Evolutionary conservation across 2,888 invertebrate species (phyloP).

Genomic region (Mongoloraphidia duomilia): DNA sequence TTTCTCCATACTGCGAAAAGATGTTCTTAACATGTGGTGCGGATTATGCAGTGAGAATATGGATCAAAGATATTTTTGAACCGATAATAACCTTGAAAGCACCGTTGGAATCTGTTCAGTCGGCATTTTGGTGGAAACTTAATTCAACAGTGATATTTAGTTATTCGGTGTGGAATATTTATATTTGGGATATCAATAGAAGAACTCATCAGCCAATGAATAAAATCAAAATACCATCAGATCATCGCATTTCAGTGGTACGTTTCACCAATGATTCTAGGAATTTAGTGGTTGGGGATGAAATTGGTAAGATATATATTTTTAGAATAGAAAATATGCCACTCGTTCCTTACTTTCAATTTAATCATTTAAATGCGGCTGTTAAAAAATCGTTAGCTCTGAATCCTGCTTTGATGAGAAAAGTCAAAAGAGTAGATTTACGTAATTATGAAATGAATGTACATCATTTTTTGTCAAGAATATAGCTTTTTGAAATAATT

Average conservation of each 20-base stretch:
- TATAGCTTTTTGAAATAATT: no score
- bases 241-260: slow-evolving; percentile 35
- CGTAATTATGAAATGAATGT: no score
- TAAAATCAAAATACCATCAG: slow-evolving; percentile 34
- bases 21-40: slow-evolving; percentile 63
- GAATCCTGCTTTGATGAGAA: slow-evolving; percentile 42
- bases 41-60: slow-evolving; percentile 60
- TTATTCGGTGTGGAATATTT: slow-evolving; percentile 47
- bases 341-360: slow-evolving; percentile 53
- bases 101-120: slow-evolving; percentile 32
- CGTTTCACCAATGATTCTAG: slow-evolving; percentile 52
- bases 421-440: slow-evolving; percentile 39
- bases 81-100: slow-evolving; percentile 35
- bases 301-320: slow-evolving; percentile 48
- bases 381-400: slow-evolving; percentile 48
- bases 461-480: no score
- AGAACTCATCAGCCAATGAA: slow-evolving; percentile 55
- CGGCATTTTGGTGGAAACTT: slow-evolving; percentile 56
- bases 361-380: slow-evolving; percentile 44
- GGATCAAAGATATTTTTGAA: slow-evolving; percentile 48
- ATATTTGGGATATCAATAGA: slow-evolving; percentile 65
- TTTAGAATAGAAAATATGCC: slow-evolving; percentile 63
- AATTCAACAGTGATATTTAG: slow-evolving; percentile 61
- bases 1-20: slow-evolving; percentile 56
- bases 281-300: slow-evolving; percentile 54